Conservation (phyloP, 2,113 vertebrate species). For the Coturnix japonica region DNA sequence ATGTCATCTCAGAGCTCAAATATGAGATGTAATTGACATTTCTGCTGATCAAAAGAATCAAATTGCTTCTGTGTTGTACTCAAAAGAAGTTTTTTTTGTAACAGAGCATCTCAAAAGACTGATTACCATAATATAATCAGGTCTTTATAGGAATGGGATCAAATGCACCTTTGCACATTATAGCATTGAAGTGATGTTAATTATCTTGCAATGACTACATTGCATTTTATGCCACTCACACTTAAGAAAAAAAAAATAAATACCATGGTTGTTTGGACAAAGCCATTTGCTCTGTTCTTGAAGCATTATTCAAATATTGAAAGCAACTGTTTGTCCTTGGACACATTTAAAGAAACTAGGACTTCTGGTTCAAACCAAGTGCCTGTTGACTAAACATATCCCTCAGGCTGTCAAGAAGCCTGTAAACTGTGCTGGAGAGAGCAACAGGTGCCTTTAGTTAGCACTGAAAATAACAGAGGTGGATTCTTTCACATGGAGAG, state of each 20-base stretch:
- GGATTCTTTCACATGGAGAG: neutral
- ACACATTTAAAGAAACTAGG: neutral
- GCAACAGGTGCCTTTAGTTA: neutral
- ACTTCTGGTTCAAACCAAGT: neutral
- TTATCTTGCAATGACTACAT: neutral
- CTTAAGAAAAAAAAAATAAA: neutral
- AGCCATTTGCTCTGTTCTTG: neutral
- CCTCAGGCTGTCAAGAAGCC: neutral
- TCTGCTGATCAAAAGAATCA: constrained; percentile 35
- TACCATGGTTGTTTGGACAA: neutral
- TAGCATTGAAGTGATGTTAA: neutral
- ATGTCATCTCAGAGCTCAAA: neutral
- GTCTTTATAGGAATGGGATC: constrained; percentile 14
- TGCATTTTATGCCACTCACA: neutral
- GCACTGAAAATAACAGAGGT: neutral
- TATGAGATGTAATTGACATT: constrained; percentile 20
- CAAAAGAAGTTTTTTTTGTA: neutral
- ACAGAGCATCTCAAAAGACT: constrained; percentile 9
- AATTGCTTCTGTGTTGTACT: constrained; percentile 38
- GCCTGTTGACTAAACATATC: neutral
- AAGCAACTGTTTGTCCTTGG: neutral
- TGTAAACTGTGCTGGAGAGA: neutral
- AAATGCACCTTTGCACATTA: constrained; percentile 37
- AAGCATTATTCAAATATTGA: neutral
- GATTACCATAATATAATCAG: constrained; percentile 50